Conservation (phyloP, 2,113 vertebrate species). For the Castor canadensis region DNA sequence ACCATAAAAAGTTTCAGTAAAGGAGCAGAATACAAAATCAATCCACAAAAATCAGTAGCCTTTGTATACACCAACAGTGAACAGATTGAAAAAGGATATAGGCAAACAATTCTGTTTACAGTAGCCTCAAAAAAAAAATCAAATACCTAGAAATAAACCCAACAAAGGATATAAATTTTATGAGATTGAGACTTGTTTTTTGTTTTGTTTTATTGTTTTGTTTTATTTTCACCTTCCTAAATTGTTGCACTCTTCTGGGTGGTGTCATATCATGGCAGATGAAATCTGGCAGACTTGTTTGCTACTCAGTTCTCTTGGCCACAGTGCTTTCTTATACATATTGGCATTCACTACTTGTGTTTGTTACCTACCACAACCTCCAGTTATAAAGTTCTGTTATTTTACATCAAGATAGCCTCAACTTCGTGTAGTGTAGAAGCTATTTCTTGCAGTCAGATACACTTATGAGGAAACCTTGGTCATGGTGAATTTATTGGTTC, state of each 20-base stretch:
- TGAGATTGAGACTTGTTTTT: too few species aligned
- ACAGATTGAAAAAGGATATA: too few species aligned
- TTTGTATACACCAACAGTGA: too few species aligned
- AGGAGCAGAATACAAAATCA: too few species aligned
- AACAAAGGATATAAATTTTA: too few species aligned
- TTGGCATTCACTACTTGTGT: background rate
- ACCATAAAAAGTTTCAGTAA: too few species aligned
- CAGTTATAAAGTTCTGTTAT: background rate
- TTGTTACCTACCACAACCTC: background rate
- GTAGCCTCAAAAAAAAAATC: too few species aligned
- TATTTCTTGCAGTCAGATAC: background rate
- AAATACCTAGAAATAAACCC: too few species aligned
- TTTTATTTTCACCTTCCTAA: background rate
- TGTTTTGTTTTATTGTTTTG: background rate
- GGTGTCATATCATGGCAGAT: too few species aligned
- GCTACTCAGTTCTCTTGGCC: rapidly evolving
- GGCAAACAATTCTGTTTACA: too few species aligned
- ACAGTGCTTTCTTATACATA: too few species aligned
- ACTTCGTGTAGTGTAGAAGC: background rate
- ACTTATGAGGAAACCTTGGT: background rate
- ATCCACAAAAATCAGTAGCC: too few species aligned
- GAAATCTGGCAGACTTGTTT: background rate
- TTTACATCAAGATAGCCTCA: background rate
- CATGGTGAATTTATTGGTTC: background rate
- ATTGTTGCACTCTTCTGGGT: background rate